Conservation (phyloP, 2,888 invertebrate species). For the Glomeris marginata region DNA sequence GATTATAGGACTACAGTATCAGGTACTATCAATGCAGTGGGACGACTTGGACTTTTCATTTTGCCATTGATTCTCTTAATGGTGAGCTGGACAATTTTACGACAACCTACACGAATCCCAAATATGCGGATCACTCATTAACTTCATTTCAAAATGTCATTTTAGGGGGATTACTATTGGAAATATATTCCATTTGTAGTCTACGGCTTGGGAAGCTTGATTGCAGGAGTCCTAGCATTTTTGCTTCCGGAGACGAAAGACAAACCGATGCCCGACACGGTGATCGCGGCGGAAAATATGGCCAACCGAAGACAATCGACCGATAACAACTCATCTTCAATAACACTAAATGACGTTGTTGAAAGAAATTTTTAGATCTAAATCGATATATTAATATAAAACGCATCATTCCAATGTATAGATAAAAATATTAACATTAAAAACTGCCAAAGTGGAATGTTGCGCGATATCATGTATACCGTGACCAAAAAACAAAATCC, state of each 20-base stretch:
- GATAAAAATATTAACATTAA: no score
- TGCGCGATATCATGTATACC: no score
- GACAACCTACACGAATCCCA: neutral
- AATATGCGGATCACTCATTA: neutral
- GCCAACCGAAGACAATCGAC: no score
- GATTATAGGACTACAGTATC: neutral
- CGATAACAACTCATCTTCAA: no score
- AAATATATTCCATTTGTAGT: conserved; percentile 9
- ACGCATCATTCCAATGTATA: no score
- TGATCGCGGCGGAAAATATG: neutral
- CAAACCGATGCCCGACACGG: conserved; percentile 14
- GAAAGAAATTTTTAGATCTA: no score
- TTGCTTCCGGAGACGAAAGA: conserved; percentile 14
- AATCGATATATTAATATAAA: no score
- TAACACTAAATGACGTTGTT: no score
- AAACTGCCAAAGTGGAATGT: no score
- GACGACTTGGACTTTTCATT: neutral
- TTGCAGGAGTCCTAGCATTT: conserved; percentile 5
- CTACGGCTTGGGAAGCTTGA: conserved; percentile 9
- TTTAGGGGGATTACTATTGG: conserved; percentile 12
- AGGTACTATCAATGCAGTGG: neutral
- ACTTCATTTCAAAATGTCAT: neutral
- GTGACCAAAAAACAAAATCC: no score
- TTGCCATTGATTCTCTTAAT: neutral
- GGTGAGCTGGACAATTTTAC: neutral